Conservation (phyloP, 2,797 vertebrate genomes). For the Pelodytes ibericus region DNA sequence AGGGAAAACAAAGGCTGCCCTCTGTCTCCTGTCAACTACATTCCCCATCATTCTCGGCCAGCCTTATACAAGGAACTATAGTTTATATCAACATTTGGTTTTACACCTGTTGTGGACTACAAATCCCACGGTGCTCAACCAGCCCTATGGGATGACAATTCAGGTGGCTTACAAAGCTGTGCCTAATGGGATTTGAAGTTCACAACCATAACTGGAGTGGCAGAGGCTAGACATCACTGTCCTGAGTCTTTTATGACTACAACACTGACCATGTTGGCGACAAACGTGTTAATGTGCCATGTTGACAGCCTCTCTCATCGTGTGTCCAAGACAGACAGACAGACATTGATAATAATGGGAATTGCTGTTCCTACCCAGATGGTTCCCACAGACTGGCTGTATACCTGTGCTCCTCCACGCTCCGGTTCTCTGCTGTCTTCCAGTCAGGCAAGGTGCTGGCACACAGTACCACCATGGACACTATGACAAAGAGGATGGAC, state of each 20-base stretch:
- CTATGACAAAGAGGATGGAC: slow-evolving; percentile 93
- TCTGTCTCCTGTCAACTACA: too few species aligned
- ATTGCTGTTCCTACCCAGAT: slow-evolving; percentile 80
- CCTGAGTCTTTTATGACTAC: too few species aligned
- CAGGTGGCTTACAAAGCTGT: too few species aligned
- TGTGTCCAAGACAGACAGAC: slow-evolving; percentile 39
- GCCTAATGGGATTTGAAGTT: too few species aligned
- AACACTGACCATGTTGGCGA: background rate
- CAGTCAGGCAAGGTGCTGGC: slow-evolving; percentile 96
- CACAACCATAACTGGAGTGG: too few species aligned
- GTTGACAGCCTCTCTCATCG: background rate
- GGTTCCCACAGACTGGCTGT: slow-evolving; percentile 83
- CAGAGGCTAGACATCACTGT: too few species aligned
- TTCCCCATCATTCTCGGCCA: too few species aligned
- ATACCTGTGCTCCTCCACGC: slow-evolving; percentile 96
- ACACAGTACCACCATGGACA: slow-evolving; percentile 96
- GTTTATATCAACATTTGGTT: too few species aligned
- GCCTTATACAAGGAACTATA: too few species aligned
- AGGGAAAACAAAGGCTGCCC: background rate
- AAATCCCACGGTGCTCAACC: too few species aligned
- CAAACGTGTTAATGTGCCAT: background rate
- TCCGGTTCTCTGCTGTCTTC: slow-evolving; percentile 90
- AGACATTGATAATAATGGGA: slow-evolving; percentile 45
- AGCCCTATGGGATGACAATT: too few species aligned
- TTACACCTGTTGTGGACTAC: too few species aligned